A percentile compares a stretch with the other conserved stretches of the same genome.
These are phyloP conservation scores for Melanotaenia maccullochi DNA, from an alignment of 2,797 vertebrate species.

Conservation along the genomic window DNA sequence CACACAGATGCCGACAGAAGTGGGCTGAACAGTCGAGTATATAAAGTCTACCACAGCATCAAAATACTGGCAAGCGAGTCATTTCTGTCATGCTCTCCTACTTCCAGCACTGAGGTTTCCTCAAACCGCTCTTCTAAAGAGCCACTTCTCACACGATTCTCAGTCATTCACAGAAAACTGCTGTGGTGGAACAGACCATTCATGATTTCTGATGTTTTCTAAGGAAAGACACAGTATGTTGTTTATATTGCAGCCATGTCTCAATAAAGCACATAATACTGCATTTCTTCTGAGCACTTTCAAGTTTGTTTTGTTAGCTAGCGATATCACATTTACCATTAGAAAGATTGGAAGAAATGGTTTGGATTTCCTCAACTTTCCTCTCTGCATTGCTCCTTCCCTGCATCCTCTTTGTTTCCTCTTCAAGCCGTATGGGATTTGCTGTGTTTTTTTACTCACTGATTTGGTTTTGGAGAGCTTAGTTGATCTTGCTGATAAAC, in stretches of 20 bases:
- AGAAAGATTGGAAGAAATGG: too few relatives aligned
- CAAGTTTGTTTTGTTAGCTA: not conserved
- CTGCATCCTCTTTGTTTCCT: too few relatives aligned
- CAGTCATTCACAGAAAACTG: conserved; percentile 58
- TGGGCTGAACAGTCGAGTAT: conserved; percentile 12
- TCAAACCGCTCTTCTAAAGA: conserved; percentile 54
- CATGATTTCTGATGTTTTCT: conserved; percentile 45
- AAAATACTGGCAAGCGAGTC: conserved; percentile 39
- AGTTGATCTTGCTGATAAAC: too few relatives aligned
- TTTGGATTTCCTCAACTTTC: too few relatives aligned
- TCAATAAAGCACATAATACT: not conserved
- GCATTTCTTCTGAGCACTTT: not conserved
- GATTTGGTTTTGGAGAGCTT: too few relatives aligned
- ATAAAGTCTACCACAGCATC: conserved; percentile 46
- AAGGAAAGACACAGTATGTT: conserved; percentile 33
- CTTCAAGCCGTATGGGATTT: too few relatives aligned
- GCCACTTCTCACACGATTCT: conserved; percentile 47
- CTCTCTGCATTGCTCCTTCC: too few relatives aligned
- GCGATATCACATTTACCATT: not conserved
- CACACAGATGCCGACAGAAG: conserved; percentile 37
- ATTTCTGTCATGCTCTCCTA: conserved; percentile 49
- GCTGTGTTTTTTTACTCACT: too few relatives aligned
- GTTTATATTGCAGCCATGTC: conserved; percentile 1
- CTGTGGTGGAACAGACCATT: conserved; percentile 34
- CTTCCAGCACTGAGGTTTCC: conserved; percentile 63